phyloP scores from a whole-genome alignment of 1,140 invertebrate genomes.

The Belonocnema kinseyi region DNA sequence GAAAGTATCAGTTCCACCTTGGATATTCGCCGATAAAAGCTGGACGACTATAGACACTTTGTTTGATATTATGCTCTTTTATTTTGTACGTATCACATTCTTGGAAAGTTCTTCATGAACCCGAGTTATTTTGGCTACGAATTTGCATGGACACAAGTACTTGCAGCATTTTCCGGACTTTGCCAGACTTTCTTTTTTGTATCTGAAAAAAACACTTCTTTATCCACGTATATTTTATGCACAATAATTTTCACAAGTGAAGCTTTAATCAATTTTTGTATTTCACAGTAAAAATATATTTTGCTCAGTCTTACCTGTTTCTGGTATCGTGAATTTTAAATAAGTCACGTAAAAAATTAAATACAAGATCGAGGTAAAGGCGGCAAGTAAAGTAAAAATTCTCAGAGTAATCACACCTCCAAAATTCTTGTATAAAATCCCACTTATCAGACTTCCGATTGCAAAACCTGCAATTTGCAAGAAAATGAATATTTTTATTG shows the following conservation, averaged over 20 bases:
- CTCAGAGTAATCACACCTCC: conserved; percentile 77
- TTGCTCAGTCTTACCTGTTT: conserved; percentile 51
- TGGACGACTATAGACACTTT: too few species aligned
- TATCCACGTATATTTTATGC: conserved; percentile 26
- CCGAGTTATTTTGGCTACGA: neutral
- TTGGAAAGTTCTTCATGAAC: neutral
- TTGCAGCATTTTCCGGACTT: conserved; percentile 66
- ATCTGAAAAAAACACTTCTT: conserved; percentile 48
- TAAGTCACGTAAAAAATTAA: conserved; percentile 71
- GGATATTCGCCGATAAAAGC: too few species aligned
- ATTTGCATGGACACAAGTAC: conserved; percentile 33
- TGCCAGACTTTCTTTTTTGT: conserved; percentile 64
- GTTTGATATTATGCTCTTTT: too few species aligned
- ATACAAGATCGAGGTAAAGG: conserved; percentile 76
- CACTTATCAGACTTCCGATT: conserved; percentile 79
- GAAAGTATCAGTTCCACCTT: too few species aligned
- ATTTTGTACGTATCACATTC: too few species aligned
- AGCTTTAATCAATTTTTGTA: neutral
- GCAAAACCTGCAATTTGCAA: conserved; percentile 75
- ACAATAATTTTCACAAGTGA: neutral
- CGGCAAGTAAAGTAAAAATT: conserved; percentile 75
- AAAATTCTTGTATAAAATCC: conserved; percentile 77
- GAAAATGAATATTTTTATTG: neutral
- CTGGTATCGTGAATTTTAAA: conserved; percentile 65
- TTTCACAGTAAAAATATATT: too few species aligned